phyloP scores from a whole-genome alignment of 2,888 invertebrate genomes.

The Pristionchus japonicus region DNA sequence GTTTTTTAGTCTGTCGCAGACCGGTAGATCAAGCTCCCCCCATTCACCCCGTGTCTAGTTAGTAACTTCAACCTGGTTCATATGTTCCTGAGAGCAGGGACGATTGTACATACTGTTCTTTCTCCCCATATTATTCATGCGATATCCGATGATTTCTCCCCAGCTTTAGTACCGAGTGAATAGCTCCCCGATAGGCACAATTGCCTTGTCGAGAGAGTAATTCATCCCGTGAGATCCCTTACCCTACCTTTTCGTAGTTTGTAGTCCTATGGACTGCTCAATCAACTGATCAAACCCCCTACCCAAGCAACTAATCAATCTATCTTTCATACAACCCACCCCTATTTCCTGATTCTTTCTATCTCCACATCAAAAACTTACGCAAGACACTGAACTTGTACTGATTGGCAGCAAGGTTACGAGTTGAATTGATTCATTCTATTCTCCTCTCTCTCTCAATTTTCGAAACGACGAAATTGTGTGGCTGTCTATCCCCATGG shows the following conservation, averaged over 20 bases:
- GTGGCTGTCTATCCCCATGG: not conserved
- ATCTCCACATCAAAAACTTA: conserved; percentile 17
- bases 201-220: not conserved
- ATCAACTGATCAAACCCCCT: conserved; percentile 8
- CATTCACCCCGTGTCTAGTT: conserved; percentile 29
- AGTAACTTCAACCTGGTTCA: not conserved
- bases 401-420: conserved; percentile 31
- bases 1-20: conserved; percentile 26
- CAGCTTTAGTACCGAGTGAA: conserved; percentile 29
- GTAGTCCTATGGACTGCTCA: conserved; percentile 33
- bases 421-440: conserved; percentile 40
- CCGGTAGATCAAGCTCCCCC: conserved; percentile 21
- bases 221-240: conserved; percentile 5
- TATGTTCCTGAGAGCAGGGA: not conserved
- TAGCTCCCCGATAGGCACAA: not conserved
- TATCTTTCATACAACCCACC: not conserved
- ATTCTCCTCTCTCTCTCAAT: conserved; percentile 42
- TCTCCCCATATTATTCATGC: conserved; percentile 16
- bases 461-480: conserved; percentile 30
- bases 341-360: conserved; percentile 20
- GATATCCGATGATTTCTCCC: conserved; percentile 2
- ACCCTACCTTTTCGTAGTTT: not conserved
- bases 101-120: conserved; percentile 21
- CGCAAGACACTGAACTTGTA: conserved; percentile 34
- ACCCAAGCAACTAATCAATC: conserved; percentile 2